These are phyloP conservation scores for Tringa solitaria DNA, from an alignment of 2,113 vertebrate genomes.

Conservation along the genomic window DNA sequence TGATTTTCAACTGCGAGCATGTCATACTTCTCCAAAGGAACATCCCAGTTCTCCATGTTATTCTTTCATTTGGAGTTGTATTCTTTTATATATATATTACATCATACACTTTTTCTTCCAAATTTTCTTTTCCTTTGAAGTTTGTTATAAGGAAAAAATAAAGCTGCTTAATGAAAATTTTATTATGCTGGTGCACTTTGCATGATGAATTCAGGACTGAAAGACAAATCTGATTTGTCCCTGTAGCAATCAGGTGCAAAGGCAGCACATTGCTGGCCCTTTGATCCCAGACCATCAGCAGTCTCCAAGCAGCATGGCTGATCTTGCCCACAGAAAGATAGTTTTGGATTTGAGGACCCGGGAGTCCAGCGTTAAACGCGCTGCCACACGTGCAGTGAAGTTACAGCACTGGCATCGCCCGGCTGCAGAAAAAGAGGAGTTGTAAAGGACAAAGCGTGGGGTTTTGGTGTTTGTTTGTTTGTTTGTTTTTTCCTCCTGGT, in stretches of 20 bases:
- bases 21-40: not conserved
- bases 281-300: not conserved
- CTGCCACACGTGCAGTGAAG: not conserved
- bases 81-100: not conserved
- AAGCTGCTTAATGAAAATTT: conserved; percentile 17
- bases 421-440: not conserved
- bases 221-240: not conserved
- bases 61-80: not conserved
- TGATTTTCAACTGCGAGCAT: not conserved
- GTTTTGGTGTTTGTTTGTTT: not conserved
- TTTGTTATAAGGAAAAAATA: not conserved
- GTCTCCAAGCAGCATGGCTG: not conserved
- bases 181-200: not conserved
- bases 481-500: not conserved
- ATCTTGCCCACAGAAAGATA: not conserved
- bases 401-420: not conserved
- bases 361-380: not conserved
- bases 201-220: not conserved
- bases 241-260: not conserved
- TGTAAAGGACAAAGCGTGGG: not conserved
- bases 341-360: not conserved
- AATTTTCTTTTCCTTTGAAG: conserved; percentile 17
- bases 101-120: not conserved
- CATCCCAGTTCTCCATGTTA: not conserved
- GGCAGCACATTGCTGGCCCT: not conserved